Base-by-base conservation (phyloP, 2,888 invertebrate species). In the Dascillus cervinus region DNA sequence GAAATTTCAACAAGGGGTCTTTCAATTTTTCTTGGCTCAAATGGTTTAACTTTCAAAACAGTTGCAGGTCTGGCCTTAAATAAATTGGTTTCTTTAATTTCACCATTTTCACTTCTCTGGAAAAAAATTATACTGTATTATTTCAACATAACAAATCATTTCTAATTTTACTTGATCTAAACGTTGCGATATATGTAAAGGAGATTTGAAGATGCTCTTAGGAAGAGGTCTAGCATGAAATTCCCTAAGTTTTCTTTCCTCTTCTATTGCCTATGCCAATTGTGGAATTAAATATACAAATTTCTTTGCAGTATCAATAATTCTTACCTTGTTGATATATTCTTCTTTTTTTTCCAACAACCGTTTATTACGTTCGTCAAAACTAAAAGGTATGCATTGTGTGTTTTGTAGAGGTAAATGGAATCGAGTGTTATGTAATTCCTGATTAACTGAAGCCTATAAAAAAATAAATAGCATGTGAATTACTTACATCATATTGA, bases 161-260 rank as follows among this genome's bases (percentile, higher is more conserved):
- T n/a, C n/a, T n/a, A n/a, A n/a, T n/a, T n/a, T n/a, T n/a, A n/a
- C n/a, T n/a, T n/a, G n/a, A n/a, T n/a, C n/a, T n/a, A n/a, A n/a
- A n/a, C n/a, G n/a, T n/a, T n/a, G 5, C 4, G 17, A 6, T 17
- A 6, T 17, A 17, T 8, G 17, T 4, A 17, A 8, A 4, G 23
- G 32, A 10, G 29, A 25, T 11, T 25, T 29, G 0, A 15, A 21
- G 11, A 32, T 14, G 13, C 27, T 36, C 37, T 55, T 57, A 1
- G 83, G 83, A 8, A 77, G 54, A 0, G 82, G 82, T 27, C 77
- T 75, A 0, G 85, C 85, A 58, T 79, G 80, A 50, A 86, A 86
- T 43, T 73, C 72, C 1, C 72, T 63, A 1, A 72, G 68, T 54
- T 76, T 73, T 46, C 71, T 77, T 37, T 70, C 67, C 37, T 76